A percentile compares a stretch with the other conserved stretches of the same genome.
Conservation (phyloP, 2,797 vertebrate genomes). For the Anolis apletophallus region DNA sequence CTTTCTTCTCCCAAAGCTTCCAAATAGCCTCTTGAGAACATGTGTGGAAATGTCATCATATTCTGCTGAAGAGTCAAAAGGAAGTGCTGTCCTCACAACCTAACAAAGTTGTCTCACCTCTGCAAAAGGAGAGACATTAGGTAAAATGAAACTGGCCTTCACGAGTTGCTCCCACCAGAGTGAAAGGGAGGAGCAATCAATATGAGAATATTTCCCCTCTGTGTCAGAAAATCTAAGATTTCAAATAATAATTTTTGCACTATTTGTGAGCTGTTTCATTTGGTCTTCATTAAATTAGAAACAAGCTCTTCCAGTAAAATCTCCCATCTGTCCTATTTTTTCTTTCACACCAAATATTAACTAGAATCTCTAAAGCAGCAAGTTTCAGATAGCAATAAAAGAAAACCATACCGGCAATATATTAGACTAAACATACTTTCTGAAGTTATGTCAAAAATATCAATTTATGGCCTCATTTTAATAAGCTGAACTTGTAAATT, state of each 20-base stretch:
- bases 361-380: conserved; percentile 34
- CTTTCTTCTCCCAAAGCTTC: too few relatives aligned
- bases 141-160: too few relatives aligned
- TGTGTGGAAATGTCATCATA: too few relatives aligned
- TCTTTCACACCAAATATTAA: conserved; percentile 32
- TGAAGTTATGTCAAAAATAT: conserved; percentile 13
- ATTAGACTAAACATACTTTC: conserved; percentile 27
- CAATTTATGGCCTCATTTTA: neutral
- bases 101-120: too few relatives aligned
- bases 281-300: conserved; percentile 37
- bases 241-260: conserved; percentile 8
- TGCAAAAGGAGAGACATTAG: too few relatives aligned
- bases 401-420: conserved; percentile 13
- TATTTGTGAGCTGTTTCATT: conserved; percentile 25
- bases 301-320: conserved; percentile 34
- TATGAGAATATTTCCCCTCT: neutral
- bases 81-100: too few relatives aligned
- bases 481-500: conserved; percentile 14
- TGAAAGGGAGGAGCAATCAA: too few relatives aligned
- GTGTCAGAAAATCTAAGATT: conserved; percentile 30
- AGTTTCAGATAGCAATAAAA: conserved; percentile 7
- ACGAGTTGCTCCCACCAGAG: too few relatives aligned
- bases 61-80: too few relatives aligned
- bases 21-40: neutral
- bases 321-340: conserved; percentile 38